Evolutionary conservation across 2,113 vertebrate species (phyloP).

Genomic region (mouse (Mus musculus)): DNA sequence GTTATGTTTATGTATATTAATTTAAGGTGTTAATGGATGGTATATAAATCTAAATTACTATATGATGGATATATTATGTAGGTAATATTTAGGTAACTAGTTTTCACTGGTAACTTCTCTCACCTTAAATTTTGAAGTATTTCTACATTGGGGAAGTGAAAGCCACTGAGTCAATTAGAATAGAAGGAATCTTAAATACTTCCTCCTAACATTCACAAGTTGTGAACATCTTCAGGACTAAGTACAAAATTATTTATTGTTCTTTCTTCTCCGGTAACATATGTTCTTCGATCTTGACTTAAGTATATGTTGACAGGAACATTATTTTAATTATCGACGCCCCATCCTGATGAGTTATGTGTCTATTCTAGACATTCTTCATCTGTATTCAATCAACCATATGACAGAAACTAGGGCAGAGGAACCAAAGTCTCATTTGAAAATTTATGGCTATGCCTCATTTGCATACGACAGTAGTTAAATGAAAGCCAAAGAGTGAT

Average conservation of each 20-base stretch:
- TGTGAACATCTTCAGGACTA: conserved; percentile 10
- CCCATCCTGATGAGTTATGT: conserved; percentile 29
- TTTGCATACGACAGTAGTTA: conserved; percentile 59
- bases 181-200: conserved; percentile 22
- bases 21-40: neutral
- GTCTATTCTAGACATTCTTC: neutral
- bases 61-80: neutral
- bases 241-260: conserved; percentile 39
- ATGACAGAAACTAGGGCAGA: conserved; percentile 43
- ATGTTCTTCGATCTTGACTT: conserved; percentile 38
- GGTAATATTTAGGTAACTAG: neutral
- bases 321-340: conserved; percentile 72
- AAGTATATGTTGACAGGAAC: conserved; percentile 47
- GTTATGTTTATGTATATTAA: neutral
- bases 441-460: conserved; percentile 55
- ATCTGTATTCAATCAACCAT: conserved; percentile 47
- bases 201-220: conserved; percentile 54
- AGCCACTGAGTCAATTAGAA: conserved; percentile 63
- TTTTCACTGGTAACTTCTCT: conserved; percentile 25
- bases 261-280: conserved; percentile 37
- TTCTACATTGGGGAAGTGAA: conserved; percentile 65
- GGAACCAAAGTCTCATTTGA: conserved; percentile 45
- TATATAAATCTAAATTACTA: neutral
- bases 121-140: neutral
- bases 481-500: conserved; percentile 29